These are phyloP conservation scores for Endotricha flammealis DNA, from an alignment of 2,888 invertebrate species.

Conservation along the genomic window DNA sequence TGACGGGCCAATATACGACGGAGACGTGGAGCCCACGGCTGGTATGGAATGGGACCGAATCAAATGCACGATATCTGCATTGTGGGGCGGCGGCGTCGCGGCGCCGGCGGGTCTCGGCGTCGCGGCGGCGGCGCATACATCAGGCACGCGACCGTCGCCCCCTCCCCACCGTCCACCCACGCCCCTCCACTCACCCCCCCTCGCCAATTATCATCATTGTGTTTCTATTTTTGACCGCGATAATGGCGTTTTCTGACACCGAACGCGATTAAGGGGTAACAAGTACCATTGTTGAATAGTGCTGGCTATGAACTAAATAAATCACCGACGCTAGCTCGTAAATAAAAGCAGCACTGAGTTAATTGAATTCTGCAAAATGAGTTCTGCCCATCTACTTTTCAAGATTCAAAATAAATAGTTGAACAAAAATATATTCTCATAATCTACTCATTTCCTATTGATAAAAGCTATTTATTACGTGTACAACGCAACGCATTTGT, in stretches of 20 bases:
- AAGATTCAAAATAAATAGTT: no score
- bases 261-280: conserved; percentile 16
- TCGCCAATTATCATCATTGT: conserved; percentile 60
- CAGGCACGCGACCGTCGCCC: conserved; percentile 63
- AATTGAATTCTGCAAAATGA: no score
- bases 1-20: conserved; percentile 41
- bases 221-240: conserved; percentile 50
- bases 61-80: conserved; percentile 74
- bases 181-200: conserved; percentile 27
- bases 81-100: conserved; percentile 63
- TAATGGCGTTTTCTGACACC: conserved; percentile 35
- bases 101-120: conserved; percentile 72
- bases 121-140: conserved; percentile 74
- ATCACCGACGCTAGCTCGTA: not conserved
- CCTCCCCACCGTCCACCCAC: conserved; percentile 24
- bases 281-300: conserved; percentile 9
- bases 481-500: no score
- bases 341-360: not conserved
- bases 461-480: no score
- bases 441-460: no score
- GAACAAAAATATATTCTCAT: no score
- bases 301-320: conserved; percentile 3
- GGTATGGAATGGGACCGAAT: conserved; percentile 37
- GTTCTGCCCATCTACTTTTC: no score
- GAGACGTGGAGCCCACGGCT: conserved; percentile 40